These are phyloP conservation scores for Pterophyllum scalare DNA, from an alignment of 2,113 vertebrate genomes.

Conservation along the genomic window DNA sequence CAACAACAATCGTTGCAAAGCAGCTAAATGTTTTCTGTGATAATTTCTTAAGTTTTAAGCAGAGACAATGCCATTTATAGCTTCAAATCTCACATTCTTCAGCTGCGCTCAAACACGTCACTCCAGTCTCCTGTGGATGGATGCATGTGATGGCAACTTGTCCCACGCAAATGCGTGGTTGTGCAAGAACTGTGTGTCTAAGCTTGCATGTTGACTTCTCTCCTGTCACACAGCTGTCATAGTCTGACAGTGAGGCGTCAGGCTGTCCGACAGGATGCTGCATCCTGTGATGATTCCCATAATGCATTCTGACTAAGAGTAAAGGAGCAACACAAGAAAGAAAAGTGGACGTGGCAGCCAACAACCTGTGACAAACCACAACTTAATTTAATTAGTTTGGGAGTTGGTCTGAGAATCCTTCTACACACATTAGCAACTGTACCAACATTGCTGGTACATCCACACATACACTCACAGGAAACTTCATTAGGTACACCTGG, in stretches of 20 bases:
- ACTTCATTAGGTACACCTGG: background rate
- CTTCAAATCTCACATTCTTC: background rate
- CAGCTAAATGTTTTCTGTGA: background rate
- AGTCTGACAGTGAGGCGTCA: background rate
- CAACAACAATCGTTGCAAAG: background rate
- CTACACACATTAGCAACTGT: background rate
- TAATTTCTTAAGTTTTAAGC: background rate
- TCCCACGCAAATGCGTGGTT: background rate
- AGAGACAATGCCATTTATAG: background rate
- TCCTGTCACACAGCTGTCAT: conserved; percentile 34
- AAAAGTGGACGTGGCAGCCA: conserved; percentile 24
- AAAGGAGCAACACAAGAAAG: background rate
- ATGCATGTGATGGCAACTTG: conserved; percentile 1
- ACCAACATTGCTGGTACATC: background rate
- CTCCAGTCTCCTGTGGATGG: background rate
- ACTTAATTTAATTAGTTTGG: conserved; percentile 18
- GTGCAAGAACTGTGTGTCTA: background rate
- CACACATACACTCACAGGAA: background rate
- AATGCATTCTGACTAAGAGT: conserved; percentile 33
- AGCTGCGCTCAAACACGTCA: background rate
- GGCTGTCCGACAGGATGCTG: background rate
- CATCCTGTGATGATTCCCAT: conserved; percentile 17
- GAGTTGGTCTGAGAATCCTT: background rate
- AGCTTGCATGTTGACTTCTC: conserved; percentile 10
- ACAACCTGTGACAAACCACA: conserved; percentile 15